These are phyloP conservation scores for Callospermophilus lateralis DNA, from an alignment of 2,113 vertebrate genomes.

Conservation along the genomic window DNA sequence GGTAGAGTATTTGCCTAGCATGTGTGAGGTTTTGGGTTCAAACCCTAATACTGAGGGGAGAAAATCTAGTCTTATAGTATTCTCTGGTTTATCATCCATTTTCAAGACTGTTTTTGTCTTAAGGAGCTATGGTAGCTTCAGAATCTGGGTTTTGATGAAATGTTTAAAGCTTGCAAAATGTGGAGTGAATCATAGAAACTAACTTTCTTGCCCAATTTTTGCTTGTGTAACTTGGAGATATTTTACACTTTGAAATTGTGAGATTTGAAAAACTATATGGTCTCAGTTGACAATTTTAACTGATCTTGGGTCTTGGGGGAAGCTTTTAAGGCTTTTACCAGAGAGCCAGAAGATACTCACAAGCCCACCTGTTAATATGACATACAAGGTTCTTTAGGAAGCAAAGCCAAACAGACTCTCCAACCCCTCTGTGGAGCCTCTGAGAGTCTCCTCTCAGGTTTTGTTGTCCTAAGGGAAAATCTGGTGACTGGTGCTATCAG, in stretches of 20 bases:
- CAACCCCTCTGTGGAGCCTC: neutral
- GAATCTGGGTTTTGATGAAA: slow-evolving; percentile 52
- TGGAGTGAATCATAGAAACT: slow-evolving; percentile 4
- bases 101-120: neutral
- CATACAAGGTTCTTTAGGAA: slow-evolving; percentile 20
- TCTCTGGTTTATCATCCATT: slow-evolving; percentile 15
- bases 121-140: neutral
- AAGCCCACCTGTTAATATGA: neutral
- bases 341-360: slow-evolving; percentile 23
- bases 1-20: no score
- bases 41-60: no score
- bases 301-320: slow-evolving; percentile 42
- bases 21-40: no score
- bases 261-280: slow-evolving; percentile 11
- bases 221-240: slow-evolving; percentile 37
- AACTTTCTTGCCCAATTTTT: slow-evolving; percentile 51
- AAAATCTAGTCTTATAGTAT: slow-evolving; percentile 24
- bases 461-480: neutral
- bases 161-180: neutral
- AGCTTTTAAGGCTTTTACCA: neutral
- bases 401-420: neutral
- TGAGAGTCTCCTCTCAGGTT: neutral
- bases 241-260: slow-evolving; percentile 51
- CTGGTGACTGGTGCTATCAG: neutral
- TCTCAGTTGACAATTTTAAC: slow-evolving; percentile 10